Evolutionary conservation across 2,797 vertebrate species (phyloP), one percentile per base, ranked within the genome.

Genomic region (Phoxinus dragarum): DNA sequence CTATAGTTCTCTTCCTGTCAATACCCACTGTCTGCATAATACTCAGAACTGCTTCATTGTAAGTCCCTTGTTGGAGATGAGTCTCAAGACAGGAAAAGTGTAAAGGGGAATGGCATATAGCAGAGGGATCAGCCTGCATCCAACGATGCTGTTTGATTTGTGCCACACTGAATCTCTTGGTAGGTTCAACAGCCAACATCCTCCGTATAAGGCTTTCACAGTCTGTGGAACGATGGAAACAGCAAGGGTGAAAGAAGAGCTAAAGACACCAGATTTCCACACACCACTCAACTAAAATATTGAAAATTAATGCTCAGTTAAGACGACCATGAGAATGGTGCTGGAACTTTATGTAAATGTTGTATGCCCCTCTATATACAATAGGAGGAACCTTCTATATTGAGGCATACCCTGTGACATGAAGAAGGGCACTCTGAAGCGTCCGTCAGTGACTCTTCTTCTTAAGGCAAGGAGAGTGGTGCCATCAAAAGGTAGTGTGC

Each of bases 91-190:
- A 36, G 31, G 61, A 42, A 16, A 38, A 92, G 40, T 27, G 42
- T 52, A 84, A 59, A 4, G n/a, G 19, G 23, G 23, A 21, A 68
- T 96, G 96, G 31, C 94, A 84, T 2, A 94, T 91, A n/a, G 38
- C n/a, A 9, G 34, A 52, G 10, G 69, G 68, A n/a, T 61, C 86
- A 47, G 47, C 69, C 67, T 86, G 77, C 96, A 97, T 96, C 96
- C 96, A 97, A 73, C 95, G 93, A 90, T 97, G 96, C 89, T 96
- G 95, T 90, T 96, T 97, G 85, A 97, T 97, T 90, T 97, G 96
- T 21, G 95, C 92, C 79, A 97, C 92, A 27, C 93, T 96, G 84
- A 97, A 90, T 49, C 96, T 93, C 89, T 96, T 97, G 75, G 94
- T 94, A 0, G 96, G 96, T 88, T 97, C 96, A 52, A 97, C 91